Evolutionary conservation across 2,113 vertebrate species (phyloP), one percentile per base, ranked within the genome.

Genomic region (Tympanuchus pallidicinctus): DNA sequence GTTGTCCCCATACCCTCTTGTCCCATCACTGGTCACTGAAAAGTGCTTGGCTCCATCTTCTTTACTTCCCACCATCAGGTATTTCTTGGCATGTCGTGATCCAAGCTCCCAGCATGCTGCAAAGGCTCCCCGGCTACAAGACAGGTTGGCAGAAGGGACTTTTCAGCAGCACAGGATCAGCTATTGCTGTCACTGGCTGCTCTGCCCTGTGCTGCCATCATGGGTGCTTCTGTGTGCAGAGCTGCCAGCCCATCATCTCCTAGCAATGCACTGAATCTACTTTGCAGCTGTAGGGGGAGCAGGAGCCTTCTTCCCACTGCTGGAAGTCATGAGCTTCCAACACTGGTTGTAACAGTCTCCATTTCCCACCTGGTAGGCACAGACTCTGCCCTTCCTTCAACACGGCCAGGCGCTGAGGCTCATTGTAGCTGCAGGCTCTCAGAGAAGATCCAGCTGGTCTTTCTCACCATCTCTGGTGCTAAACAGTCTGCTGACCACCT

Each of bases 281-380:
- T 74, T 45, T 56, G 47, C 16, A 30, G 54, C 28, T 82, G 36
- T 28, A 54, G 38, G 32, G 24, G 9, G 11, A 43, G 34, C 17
- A 19, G 25, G 60, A 52, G 17, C 21, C 27, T 52, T 75, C 21
- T 11, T 89, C 32, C 27, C 59, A 21, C 34, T 82, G 38, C 45
- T 61, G 63, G 21, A 12, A 67, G 45, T 54, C 45, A n/a, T 14
- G 60, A 52, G 25, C 27, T 67, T 75, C 45, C 43, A 60, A 21
- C 16, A 18, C 61, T 69, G 2, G 0, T 43, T n/a, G 4, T 60
- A 4, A 3, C 9, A 61, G 8, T 45, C 8, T 61, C 36, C 32
- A 9, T 38, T 38, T 82, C 45, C 32, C 61, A 67, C 38, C 30
- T 43, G 50, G 24, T 12, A 63, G 27, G 8, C 30, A 32, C 6